Evolutionary conservation across 1,140 invertebrate genomes (phyloP).

Genomic region (Zophobas morio): DNA sequence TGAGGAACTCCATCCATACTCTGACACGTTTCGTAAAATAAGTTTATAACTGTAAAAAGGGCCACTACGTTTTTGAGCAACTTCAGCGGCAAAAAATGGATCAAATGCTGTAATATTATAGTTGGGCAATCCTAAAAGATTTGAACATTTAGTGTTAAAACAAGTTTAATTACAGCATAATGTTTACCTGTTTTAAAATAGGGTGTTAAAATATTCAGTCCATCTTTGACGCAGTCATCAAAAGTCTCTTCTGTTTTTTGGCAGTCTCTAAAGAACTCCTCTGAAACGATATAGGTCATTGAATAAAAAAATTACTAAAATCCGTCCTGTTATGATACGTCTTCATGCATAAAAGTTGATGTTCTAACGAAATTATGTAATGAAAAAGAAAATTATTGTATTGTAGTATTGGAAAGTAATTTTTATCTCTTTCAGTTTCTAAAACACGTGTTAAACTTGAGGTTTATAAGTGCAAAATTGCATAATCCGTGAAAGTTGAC

Average conservation of each 20-base stretch:
- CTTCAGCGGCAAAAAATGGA: constrained; percentile 80
- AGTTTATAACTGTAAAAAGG: constrained; percentile 78
- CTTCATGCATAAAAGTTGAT: background rate
- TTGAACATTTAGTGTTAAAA: background rate
- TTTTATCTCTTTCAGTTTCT: constrained; percentile 2
- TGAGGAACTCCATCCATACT: constrained; percentile 82
- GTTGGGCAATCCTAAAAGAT: constrained; percentile 76
- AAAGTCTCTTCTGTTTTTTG: constrained; percentile 74
- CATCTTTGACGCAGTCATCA: constrained; percentile 80
- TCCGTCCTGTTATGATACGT: too few species aligned
- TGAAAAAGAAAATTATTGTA: background rate
- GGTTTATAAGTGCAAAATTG: background rate
- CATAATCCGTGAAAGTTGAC: constrained; percentile 20
- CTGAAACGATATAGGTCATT: constrained; percentile 53
- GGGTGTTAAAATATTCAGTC: constrained; percentile 78
- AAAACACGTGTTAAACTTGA: constrained; percentile 23
- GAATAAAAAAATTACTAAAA: background rate
- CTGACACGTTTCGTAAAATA: constrained; percentile 80
- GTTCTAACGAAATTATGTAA: too few species aligned
- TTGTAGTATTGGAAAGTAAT: constrained; percentile 14
- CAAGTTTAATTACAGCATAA: background rate
- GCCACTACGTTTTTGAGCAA: constrained; percentile 75
- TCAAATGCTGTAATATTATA: constrained; percentile 82
- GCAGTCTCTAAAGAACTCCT: constrained; percentile 72
- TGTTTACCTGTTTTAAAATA: constrained; percentile 80